Base-by-base conservation (phyloP, 2,113 vertebrate species). In the Ursus arctos region DNA sequence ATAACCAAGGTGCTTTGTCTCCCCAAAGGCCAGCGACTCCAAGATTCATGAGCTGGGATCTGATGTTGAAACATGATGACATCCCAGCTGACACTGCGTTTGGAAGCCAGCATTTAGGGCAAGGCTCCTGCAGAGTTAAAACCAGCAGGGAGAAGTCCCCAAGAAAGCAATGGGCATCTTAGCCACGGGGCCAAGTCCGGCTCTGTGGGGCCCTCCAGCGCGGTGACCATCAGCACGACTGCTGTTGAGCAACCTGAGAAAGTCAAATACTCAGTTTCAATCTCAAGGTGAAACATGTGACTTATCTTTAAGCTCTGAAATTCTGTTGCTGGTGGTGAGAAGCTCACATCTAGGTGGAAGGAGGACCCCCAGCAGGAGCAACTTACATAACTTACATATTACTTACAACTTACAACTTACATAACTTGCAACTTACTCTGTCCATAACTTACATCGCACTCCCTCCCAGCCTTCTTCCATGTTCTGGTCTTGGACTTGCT, bases 141-240 rank as follows among this genome's bases (percentile, higher is more conserved):
- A 33, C n/a, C 1, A 24, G 49, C n/a, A 0, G 36, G 0, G 43
- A 61, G 67, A 51, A 49, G 16, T 11, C 55, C 40, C 26, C 0
- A 0, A 2, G 28, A 82, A 72, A 57, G 6, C 28, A 36, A 16
- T 24, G 69, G 55, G 43, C 47, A 13, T 9, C 1, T 1, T 4
- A 26, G 15, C 67, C 6, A 24, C 5, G 10, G 0, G 0, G 21
- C 24, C 86, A 51, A 18, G 19, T 10, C 31, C 47, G 82, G 40
- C 21, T 28, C 10, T 33, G 1, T 31, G 1, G 12, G 33, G 57
- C 43, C 69, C 31, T 22, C 61, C 65, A 87, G 18, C 10, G 7
- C 22, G 3, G 1, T 5, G 22, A 51, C 14, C 33, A 10, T 9
- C 12, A 49, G 12, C 7, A 7, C 24, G 21, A 19, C 88, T 67